Conservation (phyloP, 2,888 invertebrate species). For the Hipparchia semele region DNA sequence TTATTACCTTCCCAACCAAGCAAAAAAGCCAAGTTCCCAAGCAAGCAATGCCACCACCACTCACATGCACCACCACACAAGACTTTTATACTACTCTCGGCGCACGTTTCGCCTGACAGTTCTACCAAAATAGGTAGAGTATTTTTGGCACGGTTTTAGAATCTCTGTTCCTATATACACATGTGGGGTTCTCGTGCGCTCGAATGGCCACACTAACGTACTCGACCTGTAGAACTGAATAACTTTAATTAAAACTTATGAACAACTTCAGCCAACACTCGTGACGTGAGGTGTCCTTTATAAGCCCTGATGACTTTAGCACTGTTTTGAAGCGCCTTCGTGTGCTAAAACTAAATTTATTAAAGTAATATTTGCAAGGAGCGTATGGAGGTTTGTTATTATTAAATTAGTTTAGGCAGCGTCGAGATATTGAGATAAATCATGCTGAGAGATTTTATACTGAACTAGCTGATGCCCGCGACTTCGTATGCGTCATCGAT, state of each 20-base stretch:
- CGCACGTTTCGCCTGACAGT: no score
- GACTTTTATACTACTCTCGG: no score
- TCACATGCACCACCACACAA: no score
- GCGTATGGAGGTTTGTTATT: constrained; percentile 8
- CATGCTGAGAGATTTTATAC: neutral
- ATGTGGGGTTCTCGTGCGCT: neutral
- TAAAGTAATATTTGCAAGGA: constrained; percentile 31
- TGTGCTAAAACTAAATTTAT: constrained; percentile 29
- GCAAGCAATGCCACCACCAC: no score
- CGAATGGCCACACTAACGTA: neutral
- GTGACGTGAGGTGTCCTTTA: constrained; percentile 31
- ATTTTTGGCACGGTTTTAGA: no score
- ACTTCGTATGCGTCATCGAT: no score
- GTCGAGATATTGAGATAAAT: neutral
- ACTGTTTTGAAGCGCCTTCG: constrained; percentile 28
- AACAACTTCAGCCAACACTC: constrained; percentile 7
- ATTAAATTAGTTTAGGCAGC: constrained; percentile 17
- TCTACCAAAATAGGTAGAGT: no score
- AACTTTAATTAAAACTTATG: constrained; percentile 29
- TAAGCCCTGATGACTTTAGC: constrained; percentile 26
- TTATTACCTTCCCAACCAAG: no score
- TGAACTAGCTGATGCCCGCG: no score
- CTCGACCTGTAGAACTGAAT: neutral
- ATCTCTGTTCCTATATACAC: neutral
- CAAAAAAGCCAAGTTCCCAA: no score